Base-by-base conservation (phyloP, 2,888 invertebrate species). In the Lasioglossum figueresi region DNA sequence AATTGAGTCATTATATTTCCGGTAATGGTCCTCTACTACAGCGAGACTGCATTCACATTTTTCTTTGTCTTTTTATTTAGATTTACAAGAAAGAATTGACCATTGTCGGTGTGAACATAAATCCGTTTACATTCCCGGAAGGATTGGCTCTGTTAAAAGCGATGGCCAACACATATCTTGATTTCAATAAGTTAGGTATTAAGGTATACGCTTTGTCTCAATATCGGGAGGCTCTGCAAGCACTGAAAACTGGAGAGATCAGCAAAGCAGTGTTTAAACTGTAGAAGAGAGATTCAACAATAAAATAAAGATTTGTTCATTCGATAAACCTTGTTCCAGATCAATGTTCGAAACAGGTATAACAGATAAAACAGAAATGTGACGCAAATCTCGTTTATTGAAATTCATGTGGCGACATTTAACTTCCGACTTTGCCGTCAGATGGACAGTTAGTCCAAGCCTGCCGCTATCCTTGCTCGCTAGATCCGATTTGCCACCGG, bases 101-200 rank as follows among this genome's bases (percentile, higher is more conserved):
- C 0, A 95, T 97, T 8, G 95, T 96, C 59, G 97, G 97, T 0
- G 96, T 97, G 0, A 96, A 96, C 88, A 96, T 97, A 81, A 97
- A 97, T 92, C 97, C 97, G 0, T 97, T 95, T 92, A 96, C 96
- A 34, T 97, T 97, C 93, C 96, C 96, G 0, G 97, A 96, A 90
- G 96, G 97, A 0, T 93, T 97, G 16, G 96, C 96, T 0, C 95
- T 97, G 89, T 93, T 97, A 1, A 96, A 96, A 86, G 96, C 97
- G 3, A 96, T 97, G 96, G 96, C 96, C 0, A 95, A 95, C 88
- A 96, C 96, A 84, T 97, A 97, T 89, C 89, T 97, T 31, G 95
- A 96, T 88, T 97, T 96, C 85, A 95, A 96, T 4, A 96, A 96
- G 80, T 94, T 97, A 3, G 97, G 97, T 68, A 96, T 97, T 23